A percentile compares a stretch with the other conserved stretches of the same genome.
Evolutionary conservation across 64 coral and sea anemone species (phyloP).

Genomic region (Stichodactyla mertensii): DNA sequence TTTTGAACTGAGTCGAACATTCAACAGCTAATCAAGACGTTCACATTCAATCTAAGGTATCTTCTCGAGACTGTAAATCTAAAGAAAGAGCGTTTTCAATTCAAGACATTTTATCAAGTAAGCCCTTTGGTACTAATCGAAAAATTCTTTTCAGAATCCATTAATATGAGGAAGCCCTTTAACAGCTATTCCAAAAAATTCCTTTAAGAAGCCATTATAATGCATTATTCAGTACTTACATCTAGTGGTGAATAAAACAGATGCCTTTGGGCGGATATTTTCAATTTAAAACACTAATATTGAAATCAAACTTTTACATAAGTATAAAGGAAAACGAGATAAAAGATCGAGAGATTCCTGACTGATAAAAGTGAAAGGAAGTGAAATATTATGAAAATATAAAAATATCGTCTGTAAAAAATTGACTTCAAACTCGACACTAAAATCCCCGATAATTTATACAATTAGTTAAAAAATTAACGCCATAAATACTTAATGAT

Average conservation of each 20-base stretch:
- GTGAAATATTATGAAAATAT: not conserved
- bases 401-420: not conserved
- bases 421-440: not conserved
- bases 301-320: conserved; percentile 3
- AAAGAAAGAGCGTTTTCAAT: not conserved
- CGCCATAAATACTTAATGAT: not conserved
- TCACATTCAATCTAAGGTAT: not conserved
- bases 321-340: not conserved
- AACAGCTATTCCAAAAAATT: not conserved
- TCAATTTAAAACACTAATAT: conserved; percentile 20
- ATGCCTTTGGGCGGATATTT: conserved; percentile 14
- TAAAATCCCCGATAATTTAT: not conserved
- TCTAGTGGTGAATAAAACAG: conserved; percentile 1
- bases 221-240: not conserved
- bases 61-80: not conserved
- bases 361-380: not conserved
- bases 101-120: not conserved
- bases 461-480: not conserved
- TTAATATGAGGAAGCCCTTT: conserved; percentile 11
- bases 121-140: not conserved
- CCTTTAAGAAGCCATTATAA: not conserved
- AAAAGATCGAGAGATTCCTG: not conserved
- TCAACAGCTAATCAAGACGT: not conserved
- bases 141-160: conserved; percentile 1
- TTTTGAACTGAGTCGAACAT: not conserved